Evolutionary conservation across 1,140 invertebrate genomes (phyloP).

Genomic region (Pararge aegeria): DNA sequence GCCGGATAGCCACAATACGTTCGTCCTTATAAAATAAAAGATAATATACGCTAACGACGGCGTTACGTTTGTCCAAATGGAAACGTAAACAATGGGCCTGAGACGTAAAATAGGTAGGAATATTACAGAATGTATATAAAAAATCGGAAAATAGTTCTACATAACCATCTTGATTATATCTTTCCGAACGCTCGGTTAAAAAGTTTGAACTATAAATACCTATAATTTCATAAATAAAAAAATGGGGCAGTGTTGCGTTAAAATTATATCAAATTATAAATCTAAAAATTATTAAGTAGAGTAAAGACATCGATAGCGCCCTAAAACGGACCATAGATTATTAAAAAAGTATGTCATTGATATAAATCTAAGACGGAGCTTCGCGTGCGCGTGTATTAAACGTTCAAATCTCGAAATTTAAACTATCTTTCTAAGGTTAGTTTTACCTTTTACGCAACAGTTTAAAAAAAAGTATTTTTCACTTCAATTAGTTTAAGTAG

Average conservation of each 20-base stretch:
- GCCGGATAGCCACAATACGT: too few species aligned
- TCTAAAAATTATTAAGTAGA: not conserved
- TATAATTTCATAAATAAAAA: constrained; percentile 23
- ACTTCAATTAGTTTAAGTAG: too few species aligned
- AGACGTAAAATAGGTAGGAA: too few species aligned
- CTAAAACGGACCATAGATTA: constrained; percentile 39
- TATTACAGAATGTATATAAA: too few species aligned
- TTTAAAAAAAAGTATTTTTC: too few species aligned
- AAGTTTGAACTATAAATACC: not conserved
- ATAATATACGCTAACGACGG: too few species aligned
- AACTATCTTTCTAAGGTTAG: not conserved
- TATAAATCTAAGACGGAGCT: not conserved
- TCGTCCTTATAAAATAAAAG: too few species aligned
- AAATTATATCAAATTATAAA: constrained; percentile 10
- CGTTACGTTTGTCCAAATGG: too few species aligned
- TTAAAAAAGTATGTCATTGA: constrained; percentile 11
- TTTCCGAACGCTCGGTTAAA: not conserved
- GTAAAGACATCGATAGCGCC: constrained; percentile 25
- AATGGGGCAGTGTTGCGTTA: constrained; percentile 30
- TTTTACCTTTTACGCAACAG: not conserved
- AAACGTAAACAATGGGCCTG: too few species aligned
- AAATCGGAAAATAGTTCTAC: too few species aligned
- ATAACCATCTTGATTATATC: too few species aligned
- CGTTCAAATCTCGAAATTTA: not conserved
- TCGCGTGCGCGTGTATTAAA: not conserved